A percentile compares a stretch with the other conserved stretches of the same genome.
Evolutionary conservation across 2,888 invertebrate species (phyloP).

Genomic region (Tenodera sinensis): DNA sequence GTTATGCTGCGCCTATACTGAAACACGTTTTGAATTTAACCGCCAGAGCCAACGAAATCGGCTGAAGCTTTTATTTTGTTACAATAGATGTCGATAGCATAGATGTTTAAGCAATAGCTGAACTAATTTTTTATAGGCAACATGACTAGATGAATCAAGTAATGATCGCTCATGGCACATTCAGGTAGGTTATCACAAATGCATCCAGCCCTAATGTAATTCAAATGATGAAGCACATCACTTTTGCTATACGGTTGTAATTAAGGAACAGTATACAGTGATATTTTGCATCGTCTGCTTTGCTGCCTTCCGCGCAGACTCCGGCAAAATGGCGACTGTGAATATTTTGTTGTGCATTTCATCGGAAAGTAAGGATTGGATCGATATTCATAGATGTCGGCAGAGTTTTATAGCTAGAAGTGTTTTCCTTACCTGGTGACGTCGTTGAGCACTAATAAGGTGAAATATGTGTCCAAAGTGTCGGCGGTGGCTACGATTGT

Average conservation of each 20-base stretch:
- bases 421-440: slow-evolving; percentile 32
- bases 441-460: slow-evolving; percentile 26
- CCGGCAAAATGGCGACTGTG: slow-evolving; percentile 60
- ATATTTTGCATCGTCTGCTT: slow-evolving; percentile 37
- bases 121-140: background rate
- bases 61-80: background rate
- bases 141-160: slow-evolving; percentile 19
- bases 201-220: background rate
- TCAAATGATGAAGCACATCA: background rate
- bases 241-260: background rate
- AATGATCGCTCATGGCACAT: slow-evolving; percentile 4
- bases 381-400: slow-evolving; percentile 54
- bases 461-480: slow-evolving; percentile 27
- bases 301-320: slow-evolving; percentile 58
- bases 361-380: slow-evolving; percentile 54
- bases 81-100: slow-evolving; percentile 1
- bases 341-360: slow-evolving; percentile 45
- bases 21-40: background rate
- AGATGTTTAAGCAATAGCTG: background rate
- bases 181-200: slow-evolving; percentile 8
- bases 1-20: too few species aligned
- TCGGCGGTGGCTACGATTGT: slow-evolving; percentile 28
- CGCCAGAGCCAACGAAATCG: background rate
- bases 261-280: background rate
- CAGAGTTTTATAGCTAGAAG: slow-evolving; percentile 34